Conservation (phyloP, 1,140 invertebrate genomes). For the Triops cancriformis region DNA sequence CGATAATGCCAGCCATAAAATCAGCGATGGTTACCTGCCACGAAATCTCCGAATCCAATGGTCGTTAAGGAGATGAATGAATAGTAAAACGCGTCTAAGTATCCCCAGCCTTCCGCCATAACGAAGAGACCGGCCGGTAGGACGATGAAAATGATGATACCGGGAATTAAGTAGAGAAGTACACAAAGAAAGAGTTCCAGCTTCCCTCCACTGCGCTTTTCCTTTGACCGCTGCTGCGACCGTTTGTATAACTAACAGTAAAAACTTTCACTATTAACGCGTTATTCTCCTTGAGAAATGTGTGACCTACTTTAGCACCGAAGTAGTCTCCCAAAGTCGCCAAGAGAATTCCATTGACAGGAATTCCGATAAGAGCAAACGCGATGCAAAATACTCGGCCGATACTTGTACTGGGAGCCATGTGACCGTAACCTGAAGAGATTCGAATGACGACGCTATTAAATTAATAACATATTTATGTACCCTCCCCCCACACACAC, state of each 20-base stretch:
- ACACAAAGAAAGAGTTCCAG: conserved; percentile 30
- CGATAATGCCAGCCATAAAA: no score
- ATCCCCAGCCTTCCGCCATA: conserved; percentile 44
- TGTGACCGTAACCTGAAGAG: conserved; percentile 96
- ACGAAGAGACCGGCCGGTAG: conserved; percentile 46
- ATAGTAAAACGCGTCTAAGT: conserved; percentile 46
- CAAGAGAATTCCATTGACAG: conserved; percentile 42
- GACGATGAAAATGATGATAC: conserved; percentile 44
- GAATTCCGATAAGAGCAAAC: conserved; percentile 78
- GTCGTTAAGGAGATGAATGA: conserved; percentile 49
- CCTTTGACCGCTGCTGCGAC: background rate
- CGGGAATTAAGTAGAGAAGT: conserved; percentile 38
- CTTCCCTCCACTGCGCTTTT: background rate
- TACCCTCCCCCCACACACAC: no score
- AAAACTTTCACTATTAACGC: no score
- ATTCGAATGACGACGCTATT: no score
- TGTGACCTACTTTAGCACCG: conserved; percentile 31
- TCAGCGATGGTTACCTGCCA: conserved; percentile 38
- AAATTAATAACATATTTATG: no score
- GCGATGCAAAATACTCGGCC: conserved; percentile 84
- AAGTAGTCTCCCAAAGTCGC: conserved; percentile 34
- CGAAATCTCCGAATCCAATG: conserved; percentile 49
- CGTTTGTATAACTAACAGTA: conserved; percentile 27
- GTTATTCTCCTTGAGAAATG: no score
- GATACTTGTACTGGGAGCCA: conserved; percentile 74